Percentiles rank a stretch among this genome's conserved stretches.
Conservation (phyloP, 2,797 vertebrate genomes). For the Acipenser ruthenus region DNA sequence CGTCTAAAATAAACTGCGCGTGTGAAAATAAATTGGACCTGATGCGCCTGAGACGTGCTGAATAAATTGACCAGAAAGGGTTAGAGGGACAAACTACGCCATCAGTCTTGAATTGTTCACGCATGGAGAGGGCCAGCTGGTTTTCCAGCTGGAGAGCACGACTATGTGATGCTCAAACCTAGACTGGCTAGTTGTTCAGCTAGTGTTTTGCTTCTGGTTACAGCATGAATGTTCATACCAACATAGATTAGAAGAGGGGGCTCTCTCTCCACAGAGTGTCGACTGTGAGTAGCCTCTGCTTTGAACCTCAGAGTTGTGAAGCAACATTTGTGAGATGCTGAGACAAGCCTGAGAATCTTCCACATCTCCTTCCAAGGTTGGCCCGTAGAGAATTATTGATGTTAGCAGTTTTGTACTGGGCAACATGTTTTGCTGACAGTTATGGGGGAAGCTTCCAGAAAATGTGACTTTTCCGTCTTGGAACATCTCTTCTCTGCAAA, state of each 20-base stretch:
- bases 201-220: background rate
- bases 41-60: no score
- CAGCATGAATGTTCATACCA: background rate
- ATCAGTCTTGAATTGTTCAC: background rate
- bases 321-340: constrained; percentile 5
- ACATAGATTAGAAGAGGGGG: constrained; percentile 2
- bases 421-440: background rate
- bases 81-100: constrained; percentile 3
- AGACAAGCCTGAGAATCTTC: constrained; percentile 4
- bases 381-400: background rate
- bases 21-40: no score
- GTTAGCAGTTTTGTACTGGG: background rate
- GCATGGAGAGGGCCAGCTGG: background rate
- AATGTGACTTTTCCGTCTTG: background rate
- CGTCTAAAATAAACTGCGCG: no score
- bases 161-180: constrained; percentile 3
- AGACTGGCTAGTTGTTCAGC: background rate
- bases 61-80: no score
- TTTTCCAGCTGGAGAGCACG: constrained; percentile 2
- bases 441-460: background rate
- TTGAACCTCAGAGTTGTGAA: constrained; percentile 2
- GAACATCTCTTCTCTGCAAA: constrained; percentile 3
- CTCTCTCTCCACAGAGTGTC: background rate
- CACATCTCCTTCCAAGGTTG: background rate
- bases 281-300: background rate